Base-by-base conservation (phyloP, 1,140 invertebrate species). In the Lordiphosa stackelbergi region DNA sequence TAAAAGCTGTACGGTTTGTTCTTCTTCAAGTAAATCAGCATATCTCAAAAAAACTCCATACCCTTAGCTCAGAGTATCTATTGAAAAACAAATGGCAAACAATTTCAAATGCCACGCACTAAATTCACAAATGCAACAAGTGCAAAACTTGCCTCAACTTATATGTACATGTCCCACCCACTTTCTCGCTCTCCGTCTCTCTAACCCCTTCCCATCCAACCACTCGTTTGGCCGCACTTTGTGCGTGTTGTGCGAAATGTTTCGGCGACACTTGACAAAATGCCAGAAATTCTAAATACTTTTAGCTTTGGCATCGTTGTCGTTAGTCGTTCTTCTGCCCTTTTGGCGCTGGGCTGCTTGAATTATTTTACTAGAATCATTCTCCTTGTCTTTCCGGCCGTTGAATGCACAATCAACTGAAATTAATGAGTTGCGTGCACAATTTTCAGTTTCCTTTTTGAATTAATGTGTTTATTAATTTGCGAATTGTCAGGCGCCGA, bases 221-320 rank as follows among this genome's bases (percentile, higher is more conserved):
- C 1, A 31, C n/a, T 31, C 41, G 7, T 6, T 37, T 8, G 4
- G 3, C 8, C 7, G 24, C 28, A 6, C n/a, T 16, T n/a, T 36
- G 51, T 73, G 77, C 60, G 60, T 83, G 73, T 69, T 83, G 62
- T 64, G 73, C 70, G 68, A 84, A 85, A 84, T 84, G 78, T 74
- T 84, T 84, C 73, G 69, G 62, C 83, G 81, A 85, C 81, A 85
- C 81, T 85, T 85, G 81, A 85, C 81, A 85, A 85, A 73, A 85
- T 85, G 81, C 81, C 81, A 85, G 81, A 85, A 81, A 85, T 77
- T 85, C 78, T 84, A 77, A 77, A 83, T 75, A 83, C 78, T 83
- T 83, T 83, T 84, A 84, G 77, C 77, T 65, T 31, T 31, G 28
- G 28, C 28, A 31, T 31, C 28, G 28, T 31, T 31, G 28, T 31